Base-by-base conservation (phyloP, 2,113 vertebrate species). In the Anhinga rufa region DNA sequence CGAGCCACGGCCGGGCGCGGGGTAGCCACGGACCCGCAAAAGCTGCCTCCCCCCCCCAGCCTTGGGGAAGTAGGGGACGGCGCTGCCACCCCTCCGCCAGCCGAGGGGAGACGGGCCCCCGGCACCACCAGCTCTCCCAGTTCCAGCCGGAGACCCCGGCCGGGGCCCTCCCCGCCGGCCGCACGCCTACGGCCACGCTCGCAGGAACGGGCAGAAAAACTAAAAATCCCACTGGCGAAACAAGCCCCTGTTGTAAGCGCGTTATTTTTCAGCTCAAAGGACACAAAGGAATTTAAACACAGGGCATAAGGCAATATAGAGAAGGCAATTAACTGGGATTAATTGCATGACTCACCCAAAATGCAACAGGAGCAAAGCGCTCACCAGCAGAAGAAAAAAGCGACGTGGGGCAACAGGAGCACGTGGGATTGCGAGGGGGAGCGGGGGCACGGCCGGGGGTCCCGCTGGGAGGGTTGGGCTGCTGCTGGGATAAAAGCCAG, bases 301-400 rank as follows among this genome's bases (percentile, higher is more conserved):
- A 51, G 95, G 93, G 92, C 88, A 94, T 61, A 90, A 94, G 93
- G 93, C 92, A 95, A 58, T 40, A 49, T 10, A 21, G 90, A 81
- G 90, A 62, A 86, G 90, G 93, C 90, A 96, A 95, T 96, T 94
- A 96, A 94, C 72, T 32, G 76, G 85, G 92, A 96, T 94, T 93
- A 96, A 97, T 95, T 92, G 90, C n/a, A 8, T 95, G 93, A 93
- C 72, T 95, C 96, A 93, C 88, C 76, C 87, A 13, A 90, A 94
- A 96, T 4, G 90, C 95, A 96, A 94, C 82, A 95, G 82, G 88
- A 94, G 55, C 3, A 12, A 82, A 80, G 90, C 52, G 24, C 57
- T 71, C 51, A 25, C 49, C n/a, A 31, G 85, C 93, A 52, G 34
- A 18, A 51, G 8, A 9, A 44, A 49, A 25, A 25, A 40, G 49